phyloP scores from a whole-genome alignment of 1,140 invertebrate species.

The Branchinecta lindahli region DNA sequence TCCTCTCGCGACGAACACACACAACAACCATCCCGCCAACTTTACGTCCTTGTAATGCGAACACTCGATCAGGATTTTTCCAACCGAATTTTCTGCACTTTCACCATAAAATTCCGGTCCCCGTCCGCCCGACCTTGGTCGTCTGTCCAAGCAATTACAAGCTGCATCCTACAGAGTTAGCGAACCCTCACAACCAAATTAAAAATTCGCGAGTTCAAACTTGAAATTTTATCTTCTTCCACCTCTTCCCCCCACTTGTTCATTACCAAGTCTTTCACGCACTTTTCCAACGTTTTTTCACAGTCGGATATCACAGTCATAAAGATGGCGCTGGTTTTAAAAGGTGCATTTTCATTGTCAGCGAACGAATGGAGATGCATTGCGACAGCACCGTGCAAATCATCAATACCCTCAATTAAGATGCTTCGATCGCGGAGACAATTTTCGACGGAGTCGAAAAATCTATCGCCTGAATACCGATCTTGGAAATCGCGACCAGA shows the following conservation, averaged over 20 bases:
- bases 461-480: neutral
- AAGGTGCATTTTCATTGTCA: constrained; percentile 7
- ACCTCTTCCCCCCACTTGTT: neutral
- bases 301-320: neutral
- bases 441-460: neutral
- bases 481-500: neutral
- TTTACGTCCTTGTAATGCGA: no score
- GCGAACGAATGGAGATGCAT: neutral
- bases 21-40: no score
- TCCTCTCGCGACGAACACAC: no score
- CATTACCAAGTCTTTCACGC: neutral
- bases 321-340: constrained; percentile 1
- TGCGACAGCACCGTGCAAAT: neutral
- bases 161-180: neutral
- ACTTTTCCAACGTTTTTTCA: neutral
- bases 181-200: neutral
- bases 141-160: no score
- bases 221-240: neutral
- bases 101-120: no score
- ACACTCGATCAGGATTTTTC: no score
- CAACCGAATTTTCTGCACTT: no score
- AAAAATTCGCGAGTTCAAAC: neutral
- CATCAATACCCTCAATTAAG: neutral
- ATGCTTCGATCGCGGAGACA: neutral
- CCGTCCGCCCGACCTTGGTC: no score